A percentile compares a stretch with the other conserved stretches of the same genome.
Evolutionary conservation across 2,888 invertebrate genomes (phyloP).

Genomic region (Sipunculus nudus): DNA sequence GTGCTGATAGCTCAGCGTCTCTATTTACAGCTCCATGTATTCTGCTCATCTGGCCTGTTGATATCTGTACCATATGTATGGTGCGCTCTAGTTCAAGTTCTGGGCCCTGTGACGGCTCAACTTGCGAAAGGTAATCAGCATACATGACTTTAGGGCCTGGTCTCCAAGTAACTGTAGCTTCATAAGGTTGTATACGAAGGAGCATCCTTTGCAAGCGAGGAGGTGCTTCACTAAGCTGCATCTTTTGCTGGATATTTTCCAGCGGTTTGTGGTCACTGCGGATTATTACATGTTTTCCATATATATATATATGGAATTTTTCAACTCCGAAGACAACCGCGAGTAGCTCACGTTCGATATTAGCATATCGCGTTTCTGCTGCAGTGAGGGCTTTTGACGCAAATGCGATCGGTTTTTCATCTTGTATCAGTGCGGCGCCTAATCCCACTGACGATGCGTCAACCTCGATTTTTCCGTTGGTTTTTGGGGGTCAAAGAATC

Average conservation of each 20-base stretch:
- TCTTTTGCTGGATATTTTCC: slow-evolving; percentile 24
- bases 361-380: slow-evolving; percentile 19
- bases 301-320: slow-evolving; percentile 28
- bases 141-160: slow-evolving; percentile 26
- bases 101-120: slow-evolving; percentile 6
- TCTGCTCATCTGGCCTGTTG: background rate
- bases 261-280: slow-evolving; percentile 29
- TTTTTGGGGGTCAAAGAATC: too few relatives aligned
- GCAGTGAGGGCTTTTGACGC: slow-evolving; percentile 25
- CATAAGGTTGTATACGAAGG: slow-evolving; percentile 28
- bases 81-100: slow-evolving; percentile 13
- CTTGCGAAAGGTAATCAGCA: slow-evolving; percentile 32
- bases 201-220: slow-evolving; percentile 32
- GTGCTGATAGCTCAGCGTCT: slow-evolving; percentile 14
- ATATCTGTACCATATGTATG: slow-evolving; percentile 9
- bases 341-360: slow-evolving; percentile 33
- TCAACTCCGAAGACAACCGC: slow-evolving; percentile 31
- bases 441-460: slow-evolving; percentile 23
- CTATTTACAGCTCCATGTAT: background rate
- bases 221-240: slow-evolving; percentile 19
- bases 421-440: slow-evolving; percentile 27
- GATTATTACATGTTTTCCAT: slow-evolving; percentile 19
- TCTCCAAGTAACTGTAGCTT: slow-evolving; percentile 18
- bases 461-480: slow-evolving; percentile 2
- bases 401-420: slow-evolving; percentile 16